phyloP scores from a whole-genome alignment of 2,888 invertebrate species.

The Lordiphosa andalusiaca region DNA sequence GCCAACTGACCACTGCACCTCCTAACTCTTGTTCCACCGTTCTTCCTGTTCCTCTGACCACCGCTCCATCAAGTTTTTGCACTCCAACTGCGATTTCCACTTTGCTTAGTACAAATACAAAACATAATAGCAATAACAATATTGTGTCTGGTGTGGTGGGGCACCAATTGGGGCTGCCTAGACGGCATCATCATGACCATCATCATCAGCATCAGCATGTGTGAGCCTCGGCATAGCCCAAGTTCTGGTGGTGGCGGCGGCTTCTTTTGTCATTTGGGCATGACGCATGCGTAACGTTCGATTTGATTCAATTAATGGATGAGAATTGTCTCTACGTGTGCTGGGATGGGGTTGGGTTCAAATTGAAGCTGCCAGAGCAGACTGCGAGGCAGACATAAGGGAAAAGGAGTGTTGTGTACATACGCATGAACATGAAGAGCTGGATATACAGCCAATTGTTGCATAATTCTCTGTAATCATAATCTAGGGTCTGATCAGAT shows the following conservation, averaged over 20 bases:
- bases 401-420: conserved; percentile 6
- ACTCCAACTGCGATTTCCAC: conserved; percentile 62
- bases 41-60: background rate
- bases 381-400: conserved; percentile 29
- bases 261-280: conserved; percentile 64
- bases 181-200: conserved; percentile 16
- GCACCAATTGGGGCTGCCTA: conserved; percentile 7
- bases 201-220: conserved; percentile 36
- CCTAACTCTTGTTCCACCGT: conserved; percentile 19
- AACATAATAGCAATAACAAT: conserved; percentile 71
- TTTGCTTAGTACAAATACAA: conserved; percentile 60
- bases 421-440: background rate
- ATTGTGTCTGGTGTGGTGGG: conserved; percentile 42
- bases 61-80: conserved; percentile 9
- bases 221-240: conserved; percentile 35
- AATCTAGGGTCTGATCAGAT: no score
- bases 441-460: background rate
- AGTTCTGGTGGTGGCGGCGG: conserved; percentile 41
- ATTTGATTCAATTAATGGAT: conserved; percentile 75
- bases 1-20: conserved; percentile 44
- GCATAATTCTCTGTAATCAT: no score
- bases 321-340: conserved; percentile 67
- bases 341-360: conserved; percentile 23
- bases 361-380: conserved; percentile 17
- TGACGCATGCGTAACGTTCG: conserved; percentile 76